These are phyloP conservation scores for Nemurella pictetii DNA, from an alignment of 2,888 invertebrate genomes.

Conservation along the genomic window DNA sequence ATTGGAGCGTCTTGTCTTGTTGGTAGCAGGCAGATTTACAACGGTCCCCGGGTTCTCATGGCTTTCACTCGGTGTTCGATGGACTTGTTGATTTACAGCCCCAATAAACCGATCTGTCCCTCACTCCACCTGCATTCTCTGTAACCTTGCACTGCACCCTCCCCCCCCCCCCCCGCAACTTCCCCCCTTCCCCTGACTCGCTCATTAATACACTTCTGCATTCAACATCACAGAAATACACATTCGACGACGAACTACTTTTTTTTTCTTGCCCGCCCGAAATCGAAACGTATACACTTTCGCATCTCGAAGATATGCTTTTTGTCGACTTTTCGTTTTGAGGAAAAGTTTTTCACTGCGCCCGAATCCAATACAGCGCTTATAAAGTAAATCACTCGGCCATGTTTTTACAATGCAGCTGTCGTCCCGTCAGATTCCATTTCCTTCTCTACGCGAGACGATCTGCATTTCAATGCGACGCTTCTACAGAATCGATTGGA, in stretches of 20 bases:
- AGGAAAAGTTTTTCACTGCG: too few relatives aligned
- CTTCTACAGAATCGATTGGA: not conserved
- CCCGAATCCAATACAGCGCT: too few relatives aligned
- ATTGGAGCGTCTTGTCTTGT: not conserved
- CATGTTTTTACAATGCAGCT: too few relatives aligned
- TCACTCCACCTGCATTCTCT: constrained; percentile 25
- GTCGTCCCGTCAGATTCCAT: too few relatives aligned
- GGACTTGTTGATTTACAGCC: constrained; percentile 37
- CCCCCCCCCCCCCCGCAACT: not conserved
- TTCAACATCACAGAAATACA: not conserved
- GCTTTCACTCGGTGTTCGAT: constrained; percentile 13
- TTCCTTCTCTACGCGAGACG: not conserved
- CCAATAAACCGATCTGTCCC: constrained; percentile 39
- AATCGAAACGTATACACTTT: too few relatives aligned
- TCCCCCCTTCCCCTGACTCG: not conserved
- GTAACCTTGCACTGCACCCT: not conserved
- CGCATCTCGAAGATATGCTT: too few relatives aligned
- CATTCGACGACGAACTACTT: too few relatives aligned
- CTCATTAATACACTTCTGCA: constrained; percentile 24
- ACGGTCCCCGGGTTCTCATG: not conserved
- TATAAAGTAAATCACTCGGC: too few relatives aligned
- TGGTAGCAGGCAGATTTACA: not conserved
- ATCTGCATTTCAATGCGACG: not conserved
- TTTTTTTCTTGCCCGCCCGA: too few relatives aligned
- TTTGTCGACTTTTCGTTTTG: too few relatives aligned